Percentiles rank a stretch among this genome's conserved stretches.
phyloP scores from a whole-genome alignment of 2,797 vertebrate genomes.

The Cynodonichthys magdalenae region DNA sequence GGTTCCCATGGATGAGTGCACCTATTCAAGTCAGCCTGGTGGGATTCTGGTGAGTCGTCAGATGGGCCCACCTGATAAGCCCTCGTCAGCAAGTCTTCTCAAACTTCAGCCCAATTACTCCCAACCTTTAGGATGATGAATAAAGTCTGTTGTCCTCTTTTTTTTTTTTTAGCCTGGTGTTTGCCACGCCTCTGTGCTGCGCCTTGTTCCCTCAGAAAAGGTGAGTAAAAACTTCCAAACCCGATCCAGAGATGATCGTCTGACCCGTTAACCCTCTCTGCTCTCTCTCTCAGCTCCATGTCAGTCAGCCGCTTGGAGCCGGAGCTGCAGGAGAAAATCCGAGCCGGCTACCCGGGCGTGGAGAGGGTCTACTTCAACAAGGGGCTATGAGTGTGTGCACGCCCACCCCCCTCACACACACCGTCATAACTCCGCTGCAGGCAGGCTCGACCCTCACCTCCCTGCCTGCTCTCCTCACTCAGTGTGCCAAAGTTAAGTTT shows the following conservation, averaged over 20 bases:
- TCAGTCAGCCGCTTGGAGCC: slow-evolving; percentile 90
- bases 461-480: slow-evolving; percentile 66
- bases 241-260: neutral
- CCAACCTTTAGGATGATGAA: no score
- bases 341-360: slow-evolving; percentile 83
- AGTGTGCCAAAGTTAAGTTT: slow-evolving; percentile 83
- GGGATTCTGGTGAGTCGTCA: slow-evolving; percentile 94
- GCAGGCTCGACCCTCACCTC: slow-evolving; percentile 43
- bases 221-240: slow-evolving; percentile 70
- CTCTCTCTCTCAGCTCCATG: slow-evolving; percentile 85
- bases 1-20: slow-evolving; percentile 97
- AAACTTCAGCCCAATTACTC: slow-evolving; percentile 11
- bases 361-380: slow-evolving; percentile 97
- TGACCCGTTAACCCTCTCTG: slow-evolving; percentile 10
- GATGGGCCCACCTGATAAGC: slow-evolving; percentile 54
- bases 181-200: slow-evolving; percentile 96
- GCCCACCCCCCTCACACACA: slow-evolving; percentile 39
- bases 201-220: slow-evolving; percentile 98
- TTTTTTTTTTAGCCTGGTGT: slow-evolving; percentile 87
- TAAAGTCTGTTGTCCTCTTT: neutral
- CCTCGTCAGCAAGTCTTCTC: slow-evolving; percentile 29
- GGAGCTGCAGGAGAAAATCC: slow-evolving; percentile 91
- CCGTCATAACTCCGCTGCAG: slow-evolving; percentile 60
- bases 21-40: slow-evolving; percentile 97
- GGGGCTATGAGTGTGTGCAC: slow-evolving; percentile 86